A percentile compares a stretch with the other conserved stretches of the same genome.
phyloP scores from a whole-genome alignment of 2,113 vertebrate species.

The Balaeniceps rex region DNA sequence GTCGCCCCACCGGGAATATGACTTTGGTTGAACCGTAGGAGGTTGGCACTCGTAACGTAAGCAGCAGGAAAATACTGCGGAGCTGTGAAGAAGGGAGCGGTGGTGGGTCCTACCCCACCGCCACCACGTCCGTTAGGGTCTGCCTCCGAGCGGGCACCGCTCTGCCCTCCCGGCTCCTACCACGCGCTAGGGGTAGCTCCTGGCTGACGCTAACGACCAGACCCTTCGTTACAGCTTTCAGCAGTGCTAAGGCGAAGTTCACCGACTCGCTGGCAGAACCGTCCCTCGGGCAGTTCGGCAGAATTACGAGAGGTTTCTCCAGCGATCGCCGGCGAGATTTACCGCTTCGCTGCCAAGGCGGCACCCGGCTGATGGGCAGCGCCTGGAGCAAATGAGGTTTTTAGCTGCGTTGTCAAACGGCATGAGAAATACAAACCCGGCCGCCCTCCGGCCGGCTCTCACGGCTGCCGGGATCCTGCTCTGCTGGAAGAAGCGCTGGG shows the following conservation, averaged over 20 bases:
- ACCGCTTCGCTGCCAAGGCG: rapidly evolving
- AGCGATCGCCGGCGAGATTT: neutral
- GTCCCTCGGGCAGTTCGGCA: neutral
- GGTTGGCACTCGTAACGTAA: neutral
- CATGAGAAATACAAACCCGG: neutral
- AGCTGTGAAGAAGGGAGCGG: neutral
- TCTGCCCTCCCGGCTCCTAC: neutral
- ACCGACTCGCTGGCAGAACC: neutral
- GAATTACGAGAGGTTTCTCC: neutral
- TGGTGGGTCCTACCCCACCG: neutral
- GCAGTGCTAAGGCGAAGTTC: neutral
- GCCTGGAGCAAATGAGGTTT: neutral
- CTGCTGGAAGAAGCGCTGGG: neutral
- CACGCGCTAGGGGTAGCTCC: rapidly evolving
- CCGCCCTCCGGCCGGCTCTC: too few species aligned
- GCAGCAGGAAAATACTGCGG: conserved; percentile 10
- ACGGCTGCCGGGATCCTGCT: neutral
- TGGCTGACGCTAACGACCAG: neutral
- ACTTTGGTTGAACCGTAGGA: conserved; percentile 10
- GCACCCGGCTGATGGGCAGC: neutral
- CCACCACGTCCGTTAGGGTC: neutral
- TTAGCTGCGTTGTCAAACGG: neutral
- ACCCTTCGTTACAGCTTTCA: neutral
- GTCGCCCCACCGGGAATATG: neutral
- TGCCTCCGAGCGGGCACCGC: neutral